These are phyloP conservation scores for Platynereis dumerilii DNA, from an alignment of 2,888 invertebrate genomes.

Conservation along the genomic window DNA sequence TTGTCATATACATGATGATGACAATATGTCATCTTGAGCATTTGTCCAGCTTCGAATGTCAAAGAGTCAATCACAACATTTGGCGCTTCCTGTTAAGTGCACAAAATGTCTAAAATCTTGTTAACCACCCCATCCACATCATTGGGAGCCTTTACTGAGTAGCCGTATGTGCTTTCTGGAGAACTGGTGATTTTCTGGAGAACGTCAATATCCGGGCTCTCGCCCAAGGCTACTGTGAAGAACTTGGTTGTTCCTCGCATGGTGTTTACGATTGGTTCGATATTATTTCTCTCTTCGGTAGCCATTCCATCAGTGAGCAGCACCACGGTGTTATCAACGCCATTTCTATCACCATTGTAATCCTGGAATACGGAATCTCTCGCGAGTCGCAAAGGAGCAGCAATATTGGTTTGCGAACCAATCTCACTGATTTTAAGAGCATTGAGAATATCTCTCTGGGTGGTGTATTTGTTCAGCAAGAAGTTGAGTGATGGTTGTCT, in stretches of 20 bases:
- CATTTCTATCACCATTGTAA: conserved; percentile 26
- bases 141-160: conserved; percentile 6
- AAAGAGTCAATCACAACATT: too few relatives aligned
- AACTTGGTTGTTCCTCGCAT: conserved; percentile 10
- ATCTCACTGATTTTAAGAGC: conserved; percentile 32
- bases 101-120: conserved; percentile 23
- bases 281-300: conserved; percentile 15
- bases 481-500: conserved; percentile 19
- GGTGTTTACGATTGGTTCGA: neutral
- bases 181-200: conserved; percentile 23
- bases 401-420: conserved; percentile 31
- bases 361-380: conserved; percentile 15
- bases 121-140: conserved; percentile 12
- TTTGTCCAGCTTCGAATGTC: too few relatives aligned
- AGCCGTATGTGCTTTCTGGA: conserved; percentile 10
- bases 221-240: conserved; percentile 22
- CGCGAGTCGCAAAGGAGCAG: conserved; percentile 22
- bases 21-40: too few relatives aligned
- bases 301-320: conserved; percentile 33
- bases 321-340: conserved; percentile 27
- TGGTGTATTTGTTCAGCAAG: conserved; percentile 32
- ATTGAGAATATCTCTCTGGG: conserved; percentile 33
- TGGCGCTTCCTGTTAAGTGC: neutral
- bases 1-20: too few relatives aligned
- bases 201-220: conserved; percentile 7